Percentiles rank a stretch among this genome's conserved stretches.
These are phyloP conservation scores for Sphinx pinastri DNA, from an alignment of 2,888 invertebrate genomes.

Conservation along the genomic window DNA sequence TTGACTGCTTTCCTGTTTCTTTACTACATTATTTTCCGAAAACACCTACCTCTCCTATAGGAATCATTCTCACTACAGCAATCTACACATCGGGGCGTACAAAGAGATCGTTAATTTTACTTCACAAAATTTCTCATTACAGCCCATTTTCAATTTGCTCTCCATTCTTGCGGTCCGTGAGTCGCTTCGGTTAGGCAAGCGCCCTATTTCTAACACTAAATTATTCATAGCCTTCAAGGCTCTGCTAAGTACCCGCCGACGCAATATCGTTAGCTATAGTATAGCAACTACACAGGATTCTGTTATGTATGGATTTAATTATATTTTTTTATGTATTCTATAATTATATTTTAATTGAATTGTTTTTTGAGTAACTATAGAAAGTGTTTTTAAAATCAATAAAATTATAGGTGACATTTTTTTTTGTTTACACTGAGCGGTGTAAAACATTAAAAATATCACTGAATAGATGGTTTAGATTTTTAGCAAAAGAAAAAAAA, in stretches of 20 bases:
- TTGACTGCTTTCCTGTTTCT: no score
- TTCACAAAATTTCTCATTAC: conserved; percentile 15
- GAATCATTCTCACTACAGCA: no score
- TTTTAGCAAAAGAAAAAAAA: no score
- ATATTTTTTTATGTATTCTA: not conserved
- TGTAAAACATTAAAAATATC: no score
- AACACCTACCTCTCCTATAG: no score
- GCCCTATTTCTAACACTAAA: conserved; percentile 71
- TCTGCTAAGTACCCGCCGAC: conserved; percentile 55
- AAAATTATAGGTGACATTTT: no score
- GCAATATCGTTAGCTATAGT: conserved; percentile 10
- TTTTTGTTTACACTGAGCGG: no score
- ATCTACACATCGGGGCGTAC: not conserved
- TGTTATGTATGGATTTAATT: not conserved
- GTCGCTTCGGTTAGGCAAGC: conserved; percentile 52
- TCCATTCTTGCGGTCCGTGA: conserved; percentile 37
- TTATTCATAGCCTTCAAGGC: conserved; percentile 69
- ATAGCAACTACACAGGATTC: conserved; percentile 8
- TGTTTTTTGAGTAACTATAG: no score
- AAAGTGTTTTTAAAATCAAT: no score
- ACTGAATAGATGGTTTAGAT: no score
- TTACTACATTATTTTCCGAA: no score
- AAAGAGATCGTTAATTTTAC: conserved; percentile 12
- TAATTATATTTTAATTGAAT: not conserved
- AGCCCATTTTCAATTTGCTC: conserved; percentile 25